Evolutionary conservation across 2,113 vertebrate species (phyloP), one percentile per base, ranked within the genome.

Genomic region (Psittacus erithacus): DNA sequence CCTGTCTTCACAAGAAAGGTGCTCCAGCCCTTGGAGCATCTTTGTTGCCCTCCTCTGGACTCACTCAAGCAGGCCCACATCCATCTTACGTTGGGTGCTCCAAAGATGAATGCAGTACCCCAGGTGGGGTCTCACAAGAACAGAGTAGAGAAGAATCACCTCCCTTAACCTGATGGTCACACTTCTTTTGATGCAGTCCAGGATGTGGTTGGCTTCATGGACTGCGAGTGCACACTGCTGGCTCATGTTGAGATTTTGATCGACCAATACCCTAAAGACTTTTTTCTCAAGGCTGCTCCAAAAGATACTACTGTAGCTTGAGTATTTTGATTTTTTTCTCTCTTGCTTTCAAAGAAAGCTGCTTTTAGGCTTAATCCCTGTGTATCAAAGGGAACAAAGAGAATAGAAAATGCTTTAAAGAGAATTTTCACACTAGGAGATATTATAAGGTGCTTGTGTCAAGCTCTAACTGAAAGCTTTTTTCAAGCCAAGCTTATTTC

Each of bases 281-380:
- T 16, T 59, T 35, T 59, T 23, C 57, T 35, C 57, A 59, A 24
- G 57, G 57, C 57, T 59, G 7, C 2, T 82, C 50, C 70, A 79
- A 76, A 75, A 76, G 53, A 31, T 83, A 47, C 55, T 33, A 7
- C 29, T 50, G 33, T 53, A 68, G 38, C 33, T 60, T 55, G 20
- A 76, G 16, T 33, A 60, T 64, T 79, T 68, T 59, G 9, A 63
- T 43, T 78, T 59, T 90, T 89, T 31, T 19, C 11, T 9, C 9
- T 64, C 33, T 63, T 74, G 13, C 35, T 87, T 91, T 79, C 43
- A 84, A 93, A 92, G 24, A 46, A 81, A 82, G 14, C 19, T 83
- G 39, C 46, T 59, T 84, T 85, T 57, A 70, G 69, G 84, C 31
- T 78, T 91, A 84, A 74, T 46, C 19, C 13, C 63, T 50, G 23